Evolutionary conservation across 1,140 invertebrate genomes (phyloP).

Genomic region (Polypedilum vanderplanki): DNA sequence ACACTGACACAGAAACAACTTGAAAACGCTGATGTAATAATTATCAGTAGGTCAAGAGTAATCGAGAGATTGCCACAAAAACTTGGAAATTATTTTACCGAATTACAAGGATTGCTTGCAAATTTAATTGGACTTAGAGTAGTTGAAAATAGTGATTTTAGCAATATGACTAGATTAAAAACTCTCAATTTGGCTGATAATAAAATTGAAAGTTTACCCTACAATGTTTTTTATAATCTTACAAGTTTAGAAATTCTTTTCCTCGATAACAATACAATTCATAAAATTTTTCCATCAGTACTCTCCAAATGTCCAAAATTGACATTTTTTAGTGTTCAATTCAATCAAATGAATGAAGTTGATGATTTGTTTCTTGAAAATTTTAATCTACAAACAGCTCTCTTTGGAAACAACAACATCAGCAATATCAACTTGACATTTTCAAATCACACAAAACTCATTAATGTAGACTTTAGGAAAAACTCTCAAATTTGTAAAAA

Average conservation of each 20-base stretch:
- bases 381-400: background rate
- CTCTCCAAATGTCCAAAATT: background rate
- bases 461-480: background rate
- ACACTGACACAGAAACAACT: background rate
- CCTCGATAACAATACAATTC: background rate
- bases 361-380: background rate
- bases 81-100: background rate
- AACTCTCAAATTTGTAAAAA: background rate
- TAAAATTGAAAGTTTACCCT: too few relatives aligned
- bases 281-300: background rate
- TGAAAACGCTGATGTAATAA: background rate
- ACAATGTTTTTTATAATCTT: too few relatives aligned
- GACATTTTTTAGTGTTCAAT: background rate
- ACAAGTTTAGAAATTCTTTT: background rate
- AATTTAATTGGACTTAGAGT: background rate
- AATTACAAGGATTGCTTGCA: background rate
- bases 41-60: background rate
- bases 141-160: background rate
- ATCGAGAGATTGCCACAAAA: background rate
- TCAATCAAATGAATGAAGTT: background rate
- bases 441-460: background rate
- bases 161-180: background rate
- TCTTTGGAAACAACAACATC: background rate
- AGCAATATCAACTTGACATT: background rate
- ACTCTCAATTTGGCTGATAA: background rate